These are phyloP conservation scores for Stylophora pistillata DNA, from an alignment of 64 coral and sea anemone species.

Conservation along the genomic window DNA sequence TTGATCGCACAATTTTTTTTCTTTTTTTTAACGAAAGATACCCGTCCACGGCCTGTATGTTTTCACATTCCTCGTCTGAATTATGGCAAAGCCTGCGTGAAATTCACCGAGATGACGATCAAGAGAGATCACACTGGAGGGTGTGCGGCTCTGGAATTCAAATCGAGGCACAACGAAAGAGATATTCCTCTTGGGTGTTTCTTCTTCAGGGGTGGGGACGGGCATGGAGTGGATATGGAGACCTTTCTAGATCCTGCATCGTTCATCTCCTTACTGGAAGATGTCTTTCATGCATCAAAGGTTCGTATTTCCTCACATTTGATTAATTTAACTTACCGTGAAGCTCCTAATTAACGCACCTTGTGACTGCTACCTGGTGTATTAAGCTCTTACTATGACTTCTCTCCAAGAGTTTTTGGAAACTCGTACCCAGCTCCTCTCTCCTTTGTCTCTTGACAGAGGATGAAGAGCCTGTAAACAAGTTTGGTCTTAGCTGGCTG, in stretches of 20 bases:
- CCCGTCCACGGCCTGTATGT: constrained; percentile 33
- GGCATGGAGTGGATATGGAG: not conserved
- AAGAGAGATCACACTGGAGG: constrained; percentile 33
- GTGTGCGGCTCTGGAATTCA: constrained; percentile 21
- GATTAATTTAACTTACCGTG: not conserved
- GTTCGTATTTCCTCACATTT: not conserved
- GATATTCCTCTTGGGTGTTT: constrained; percentile 45
- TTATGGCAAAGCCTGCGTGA: constrained; percentile 20
- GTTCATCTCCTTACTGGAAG: not conserved
- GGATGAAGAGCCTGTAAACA: too few species aligned
- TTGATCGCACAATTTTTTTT: not conserved
- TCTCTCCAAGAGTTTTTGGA: too few species aligned
- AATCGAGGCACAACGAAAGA: not conserved
- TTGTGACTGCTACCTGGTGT: not conserved
- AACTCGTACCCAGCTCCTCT: too few species aligned
- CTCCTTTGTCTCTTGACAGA: too few species aligned
- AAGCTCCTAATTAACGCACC: not conserved
- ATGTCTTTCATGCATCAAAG: not conserved
- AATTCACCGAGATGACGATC: constrained; percentile 23
- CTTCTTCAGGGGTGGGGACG: constrained; percentile 23
- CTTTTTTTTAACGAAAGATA: not conserved
- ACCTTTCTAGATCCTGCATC: not conserved
- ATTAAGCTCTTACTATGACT: too few species aligned
- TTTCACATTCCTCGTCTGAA: constrained; percentile 10
- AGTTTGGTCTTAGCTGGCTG: too few species aligned